Evolutionary conservation across 2,797 vertebrate genomes (phyloP).

Genomic region (Poeciliopsis paucimaculata): DNA sequence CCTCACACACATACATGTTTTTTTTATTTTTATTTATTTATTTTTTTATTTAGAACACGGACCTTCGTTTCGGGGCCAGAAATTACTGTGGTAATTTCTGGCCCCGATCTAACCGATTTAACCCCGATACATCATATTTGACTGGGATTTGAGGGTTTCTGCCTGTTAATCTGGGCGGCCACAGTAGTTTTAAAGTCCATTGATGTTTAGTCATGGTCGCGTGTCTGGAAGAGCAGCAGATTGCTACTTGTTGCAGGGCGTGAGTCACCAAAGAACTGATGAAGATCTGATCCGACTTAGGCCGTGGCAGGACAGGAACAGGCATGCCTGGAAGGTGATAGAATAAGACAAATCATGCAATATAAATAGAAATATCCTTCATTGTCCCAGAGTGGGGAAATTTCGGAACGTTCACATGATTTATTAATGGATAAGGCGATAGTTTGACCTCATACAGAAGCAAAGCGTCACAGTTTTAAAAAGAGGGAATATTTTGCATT

Average conservation of each 20-base stretch:
- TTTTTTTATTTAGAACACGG: constrained; percentile 43
- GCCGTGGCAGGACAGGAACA: constrained; percentile 29
- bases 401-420: constrained; percentile 4
- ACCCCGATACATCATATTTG: constrained; percentile 57
- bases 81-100: constrained; percentile 37
- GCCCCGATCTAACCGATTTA: constrained; percentile 16
- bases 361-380: no score
- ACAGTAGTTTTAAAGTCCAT: constrained; percentile 63
- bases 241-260: constrained; percentile 51
- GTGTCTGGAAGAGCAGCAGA: constrained; percentile 63
- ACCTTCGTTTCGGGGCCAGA: constrained; percentile 32
- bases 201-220: constrained; percentile 68
- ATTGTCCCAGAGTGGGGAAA: no score
- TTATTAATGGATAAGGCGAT: not conserved
- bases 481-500: constrained; percentile 52
- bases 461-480: constrained; percentile 17
- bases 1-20: constrained; percentile 32
- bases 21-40: not conserved
- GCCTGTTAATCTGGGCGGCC: constrained; percentile 61
- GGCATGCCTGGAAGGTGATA: constrained; percentile 54
- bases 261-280: constrained; percentile 62
- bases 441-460: not conserved
- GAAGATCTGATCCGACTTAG: constrained; percentile 41
- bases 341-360: constrained; percentile 48
- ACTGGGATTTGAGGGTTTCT: constrained; percentile 54